Evolutionary conservation across 92 coral and sea anemone genomes (phyloP).

Genomic region (Zoanthus sociatus): DNA sequence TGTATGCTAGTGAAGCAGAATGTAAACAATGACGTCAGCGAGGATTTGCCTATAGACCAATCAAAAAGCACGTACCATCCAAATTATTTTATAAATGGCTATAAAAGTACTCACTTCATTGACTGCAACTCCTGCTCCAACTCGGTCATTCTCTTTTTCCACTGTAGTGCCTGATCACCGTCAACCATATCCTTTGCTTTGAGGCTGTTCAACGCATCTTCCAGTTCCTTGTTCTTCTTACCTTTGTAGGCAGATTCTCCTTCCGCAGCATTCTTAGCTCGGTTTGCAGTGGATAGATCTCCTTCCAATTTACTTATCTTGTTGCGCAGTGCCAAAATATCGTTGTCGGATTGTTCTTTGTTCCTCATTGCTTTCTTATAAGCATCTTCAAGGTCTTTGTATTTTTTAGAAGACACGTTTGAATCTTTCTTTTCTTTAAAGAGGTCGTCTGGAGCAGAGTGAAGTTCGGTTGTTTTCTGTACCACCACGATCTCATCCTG

Average conservation of each 20-base stretch:
- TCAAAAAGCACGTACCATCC: too few species aligned
- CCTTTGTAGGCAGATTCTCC: conserved; percentile 86
- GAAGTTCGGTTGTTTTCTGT: conserved; percentile 72
- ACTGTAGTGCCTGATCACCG: conserved; percentile 78
- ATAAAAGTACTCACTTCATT: conserved; percentile 4
- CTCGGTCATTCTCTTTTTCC: conserved; percentile 84
- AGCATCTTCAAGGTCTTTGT: conserved; percentile 87
- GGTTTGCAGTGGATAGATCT: conserved; percentile 73
- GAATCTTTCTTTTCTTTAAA: conserved; percentile 73
- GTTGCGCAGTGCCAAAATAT: conserved; percentile 59
- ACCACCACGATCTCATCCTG: conserved; percentile 75
- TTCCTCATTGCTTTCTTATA: conserved; percentile 83
- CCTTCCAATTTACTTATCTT: conserved; percentile 73
- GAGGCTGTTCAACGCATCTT: conserved; percentile 74
- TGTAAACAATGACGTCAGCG: too few species aligned
- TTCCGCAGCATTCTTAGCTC: conserved; percentile 82
- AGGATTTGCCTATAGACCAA: too few species aligned
- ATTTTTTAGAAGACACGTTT: conserved; percentile 75
- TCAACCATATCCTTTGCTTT: conserved; percentile 88
- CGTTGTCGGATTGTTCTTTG: conserved; percentile 71
- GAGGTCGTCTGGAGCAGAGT: conserved; percentile 84
- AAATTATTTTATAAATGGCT: too few species aligned
- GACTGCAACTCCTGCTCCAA: conserved; percentile 79
- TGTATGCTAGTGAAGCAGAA: too few species aligned
- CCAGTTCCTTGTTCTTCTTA: conserved; percentile 87